A percentile compares a stretch with the other conserved stretches of the same genome.
These are phyloP conservation scores for Gymnocephalus cernua DNA, from an alignment of 2,113 vertebrate genomes.

Conservation along the genomic window DNA sequence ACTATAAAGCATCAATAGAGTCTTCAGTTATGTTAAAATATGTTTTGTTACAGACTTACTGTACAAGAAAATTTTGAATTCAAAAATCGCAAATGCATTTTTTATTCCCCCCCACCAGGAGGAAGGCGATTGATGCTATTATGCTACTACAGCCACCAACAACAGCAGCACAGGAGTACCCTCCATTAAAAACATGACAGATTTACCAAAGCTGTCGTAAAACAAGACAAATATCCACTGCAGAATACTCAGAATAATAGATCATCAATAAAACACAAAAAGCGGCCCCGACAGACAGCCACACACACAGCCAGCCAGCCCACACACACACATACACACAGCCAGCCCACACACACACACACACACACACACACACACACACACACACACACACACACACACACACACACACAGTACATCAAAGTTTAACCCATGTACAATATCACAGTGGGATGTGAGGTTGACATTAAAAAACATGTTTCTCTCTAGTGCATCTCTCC, in stretches of 20 bases:
- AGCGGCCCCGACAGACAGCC: slow-evolving; percentile 7
- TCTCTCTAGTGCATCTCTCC: slow-evolving; percentile 39
- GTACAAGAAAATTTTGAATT: slow-evolving; percentile 2
- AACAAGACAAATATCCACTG: slow-evolving; percentile 59
- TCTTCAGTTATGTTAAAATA: not conserved
- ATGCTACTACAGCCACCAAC: slow-evolving; percentile 26
- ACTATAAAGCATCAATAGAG: not conserved
- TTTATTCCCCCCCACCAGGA: not conserved
- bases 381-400: not conserved
- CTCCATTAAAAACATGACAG: slow-evolving; percentile 43
- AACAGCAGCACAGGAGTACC: slow-evolving; percentile 25
- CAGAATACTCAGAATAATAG: slow-evolving; percentile 49
- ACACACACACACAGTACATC: slow-evolving; percentile 42
- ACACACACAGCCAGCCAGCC: too few relatives aligned
- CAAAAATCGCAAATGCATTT: not conserved
- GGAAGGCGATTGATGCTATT: not conserved
- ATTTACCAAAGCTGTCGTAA: slow-evolving; percentile 23
- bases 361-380: not conserved
- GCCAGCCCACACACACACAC: slow-evolving; percentile 31
- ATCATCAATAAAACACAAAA: slow-evolving; percentile 56
- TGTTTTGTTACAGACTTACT: not conserved
- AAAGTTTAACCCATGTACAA: slow-evolving; percentile 50
- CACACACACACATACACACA: not conserved
- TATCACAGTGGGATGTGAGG: slow-evolving; percentile 59
- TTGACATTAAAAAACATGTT: slow-evolving; percentile 39